Percentiles rank a stretch among this genome's conserved stretches.
Evolutionary conservation across 2,113 vertebrate species (phyloP).

Genomic region (Oxyruncus cristatus): DNA sequence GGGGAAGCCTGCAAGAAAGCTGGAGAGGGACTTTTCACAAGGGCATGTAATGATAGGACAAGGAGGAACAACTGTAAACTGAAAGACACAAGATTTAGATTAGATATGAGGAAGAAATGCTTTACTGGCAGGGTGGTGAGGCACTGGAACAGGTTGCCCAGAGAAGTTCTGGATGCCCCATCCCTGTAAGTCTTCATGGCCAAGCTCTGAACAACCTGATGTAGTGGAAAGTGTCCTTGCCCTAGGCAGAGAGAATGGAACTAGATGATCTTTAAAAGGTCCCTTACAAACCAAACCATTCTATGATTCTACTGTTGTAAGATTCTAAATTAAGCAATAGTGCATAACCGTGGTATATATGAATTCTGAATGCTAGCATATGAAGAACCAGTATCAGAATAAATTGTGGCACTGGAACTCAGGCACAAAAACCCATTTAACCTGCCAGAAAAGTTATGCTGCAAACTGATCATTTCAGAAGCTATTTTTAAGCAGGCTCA

Average conservation of each 20-base stretch:
- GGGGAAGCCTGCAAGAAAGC: background rate
- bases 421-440: background rate
- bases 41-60: background rate
- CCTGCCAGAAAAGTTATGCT: background rate
- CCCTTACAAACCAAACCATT: background rate
- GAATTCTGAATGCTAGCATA: background rate
- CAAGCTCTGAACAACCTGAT: background rate
- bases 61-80: background rate
- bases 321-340: background rate
- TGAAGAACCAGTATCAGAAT: background rate
- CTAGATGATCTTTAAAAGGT: background rate
- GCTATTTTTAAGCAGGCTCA: constrained; percentile 17
- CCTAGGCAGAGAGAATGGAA: background rate
- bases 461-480: background rate
- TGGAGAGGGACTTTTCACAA: background rate
- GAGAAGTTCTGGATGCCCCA: background rate
- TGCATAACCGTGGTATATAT: background rate
- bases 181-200: background rate
- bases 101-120: background rate
- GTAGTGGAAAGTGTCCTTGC: background rate
- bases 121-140: background rate
- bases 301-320: background rate
- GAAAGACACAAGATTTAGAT: background rate
- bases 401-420: background rate
- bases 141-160: background rate